Evolutionary conservation across 2,797 vertebrate genomes (phyloP), one percentile per base, ranked within the genome.

Genomic region (Galaxias olidus): DNA sequence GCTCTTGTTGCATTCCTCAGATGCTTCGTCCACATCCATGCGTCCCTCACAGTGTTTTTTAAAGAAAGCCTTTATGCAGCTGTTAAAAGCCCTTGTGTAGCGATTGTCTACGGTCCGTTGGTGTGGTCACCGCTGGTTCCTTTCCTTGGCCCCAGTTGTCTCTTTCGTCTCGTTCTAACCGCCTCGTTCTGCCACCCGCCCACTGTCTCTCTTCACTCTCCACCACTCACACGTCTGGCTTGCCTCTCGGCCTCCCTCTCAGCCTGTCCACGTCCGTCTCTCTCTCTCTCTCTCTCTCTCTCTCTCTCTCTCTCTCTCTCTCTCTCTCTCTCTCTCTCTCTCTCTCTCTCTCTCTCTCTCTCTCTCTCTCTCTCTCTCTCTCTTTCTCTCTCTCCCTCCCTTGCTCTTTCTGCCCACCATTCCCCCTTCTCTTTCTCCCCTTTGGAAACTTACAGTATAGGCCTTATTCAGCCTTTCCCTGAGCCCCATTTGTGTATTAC

Each of bases 401-500:
- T n/a, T 41, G 17, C 46, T 56, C 19, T 11, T 54, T 9, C 47
- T 41, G 9, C 44, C 10, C 55, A 4, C 14, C 5, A 8, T 10
- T 11, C 50, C 55, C 17, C 59, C 9, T 60, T 11, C 49, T 20
- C 55, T 30, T 40, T 56, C 11, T 10, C 45, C 69, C 46, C 47
- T 42, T 8, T 1, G 59, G 43, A 71, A 61, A 74, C 67, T 52
- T 30, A 30, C 30, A 30, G 30, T 30, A 30, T 30, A 61, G 72
- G 40, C 30, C 73, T 86, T 78, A 83, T 83, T 72, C 75, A 59
- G 42, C 68, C 81, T 78, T 83, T 7, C 84, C 71, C 72, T 76
- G 79, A 83, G 76, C 77, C 60, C 78, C 77, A 77, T 85, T 86
- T 76, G 75, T 79, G 80, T 81, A 81, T 88, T 90, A 88, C 82